Percentiles rank a stretch among this genome's conserved stretches.
phyloP scores from a whole-genome alignment of 2,797 vertebrate species.

The Loriculus beryllinus region DNA sequence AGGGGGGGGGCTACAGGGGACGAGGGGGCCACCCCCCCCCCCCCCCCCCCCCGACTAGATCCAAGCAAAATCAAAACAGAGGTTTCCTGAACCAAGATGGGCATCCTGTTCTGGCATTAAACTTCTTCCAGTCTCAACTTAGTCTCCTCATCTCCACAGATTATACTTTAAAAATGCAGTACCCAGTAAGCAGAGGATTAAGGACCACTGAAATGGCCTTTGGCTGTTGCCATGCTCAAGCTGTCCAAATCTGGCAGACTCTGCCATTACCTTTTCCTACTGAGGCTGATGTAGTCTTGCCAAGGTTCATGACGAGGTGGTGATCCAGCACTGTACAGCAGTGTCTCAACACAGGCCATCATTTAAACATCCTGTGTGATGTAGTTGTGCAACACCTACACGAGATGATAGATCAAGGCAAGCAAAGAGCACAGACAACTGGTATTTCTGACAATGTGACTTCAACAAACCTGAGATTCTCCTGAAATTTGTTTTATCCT shows the following conservation, averaged over 20 bases:
- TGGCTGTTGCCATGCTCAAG: background rate
- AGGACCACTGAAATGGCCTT: background rate
- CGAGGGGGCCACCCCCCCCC: no score
- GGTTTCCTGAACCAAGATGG: background rate
- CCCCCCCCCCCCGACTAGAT: background rate
- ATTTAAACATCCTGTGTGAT: background rate
- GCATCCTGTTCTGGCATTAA: background rate
- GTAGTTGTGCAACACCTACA: background rate
- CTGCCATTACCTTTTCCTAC: background rate
- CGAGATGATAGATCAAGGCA: background rate
- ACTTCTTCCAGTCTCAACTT: accelerated
- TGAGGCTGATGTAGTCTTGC: background rate
- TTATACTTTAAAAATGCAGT: background rate
- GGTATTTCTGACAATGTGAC: background rate
- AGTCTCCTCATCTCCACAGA: background rate
- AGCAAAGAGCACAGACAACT: background rate
- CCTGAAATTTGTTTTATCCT: background rate
- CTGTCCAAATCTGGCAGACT: background rate
- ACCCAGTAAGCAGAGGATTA: background rate
- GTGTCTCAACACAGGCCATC: background rate
- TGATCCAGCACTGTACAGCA: background rate
- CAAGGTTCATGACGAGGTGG: background rate
- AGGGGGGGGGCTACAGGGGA: no score
- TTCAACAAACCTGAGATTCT: background rate
- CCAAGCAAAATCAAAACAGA: background rate